phyloP scores from a whole-genome alignment of 2,797 vertebrate species.

The Muscicapa comitata region DNA sequence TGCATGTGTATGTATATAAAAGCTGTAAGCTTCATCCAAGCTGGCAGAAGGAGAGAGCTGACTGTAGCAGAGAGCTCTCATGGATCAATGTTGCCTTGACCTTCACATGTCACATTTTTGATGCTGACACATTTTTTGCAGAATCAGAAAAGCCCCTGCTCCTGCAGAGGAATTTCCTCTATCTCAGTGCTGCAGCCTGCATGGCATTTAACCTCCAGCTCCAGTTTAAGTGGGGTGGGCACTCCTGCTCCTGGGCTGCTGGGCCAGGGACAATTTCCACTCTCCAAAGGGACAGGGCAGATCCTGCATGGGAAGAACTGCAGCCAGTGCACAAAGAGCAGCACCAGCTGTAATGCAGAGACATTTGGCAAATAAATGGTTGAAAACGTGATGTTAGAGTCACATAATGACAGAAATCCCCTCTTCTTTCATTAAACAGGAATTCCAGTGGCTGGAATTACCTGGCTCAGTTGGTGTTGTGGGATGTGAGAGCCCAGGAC shows the following conservation, averaged over 20 bases:
- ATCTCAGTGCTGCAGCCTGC: conserved; percentile 12
- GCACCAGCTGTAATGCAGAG: not conserved
- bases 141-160: conserved; percentile 10
- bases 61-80: not conserved
- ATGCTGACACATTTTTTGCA: not conserved
- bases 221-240: not conserved
- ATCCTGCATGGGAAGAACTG: not conserved
- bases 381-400: not conserved
- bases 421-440: not conserved
- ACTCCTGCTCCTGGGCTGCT: not conserved
- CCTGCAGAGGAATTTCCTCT: conserved; percentile 4
- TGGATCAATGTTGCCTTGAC: not conserved
- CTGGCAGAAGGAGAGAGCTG: not conserved
- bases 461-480: not conserved
- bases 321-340: not conserved
- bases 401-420: not conserved
- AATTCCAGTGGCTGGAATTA: not conserved
- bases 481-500: not conserved
- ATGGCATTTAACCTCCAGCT: not conserved
- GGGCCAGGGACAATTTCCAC: not conserved
- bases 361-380: not conserved
- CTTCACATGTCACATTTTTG: not conserved
- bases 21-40: not conserved
- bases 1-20: not conserved
- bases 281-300: not conserved